Base-by-base conservation (phyloP, 1,140 invertebrate species). In the Drosophila equinoxialis region DNA sequence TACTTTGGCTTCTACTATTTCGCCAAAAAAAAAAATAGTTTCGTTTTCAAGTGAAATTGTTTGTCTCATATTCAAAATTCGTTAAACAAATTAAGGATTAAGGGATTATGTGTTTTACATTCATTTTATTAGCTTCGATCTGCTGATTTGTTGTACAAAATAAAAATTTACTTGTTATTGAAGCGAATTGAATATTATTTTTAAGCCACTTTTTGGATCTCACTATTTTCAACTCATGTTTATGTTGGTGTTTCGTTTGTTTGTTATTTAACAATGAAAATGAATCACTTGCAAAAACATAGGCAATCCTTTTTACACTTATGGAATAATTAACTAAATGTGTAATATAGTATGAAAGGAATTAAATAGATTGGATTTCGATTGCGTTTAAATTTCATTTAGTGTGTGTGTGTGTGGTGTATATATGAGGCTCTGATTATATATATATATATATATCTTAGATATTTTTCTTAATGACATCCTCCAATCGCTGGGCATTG, bases 401-500 rank as follows among this genome's bases (percentile, higher is more conserved):
- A 11, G 17, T 51, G 10, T 51, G 17, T 51, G 10, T 48, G 14
- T 17, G 17, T 48, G 45, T 48, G 37, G 10, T 39, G 5, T 35
- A 5, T 45, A 3, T 48, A 7, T 20, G 3, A 23, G 14, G 14
- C 14, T 20, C 1, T 48, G 17, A 23, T 23, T 20, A 17, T 17
- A 4, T 17, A n/a, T 42, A 7, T 45, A 17, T 20, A 11, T 23
- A 51, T 51, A 11, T 51, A 14, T 26, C 33, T 72, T 79, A 87
- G 61, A 87, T 69, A 42, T 65, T 66, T 35, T 59, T 71, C 66
- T 69, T 57, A 30, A 91, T 85, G 55, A 74, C 77, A n/a, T 81
- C 74, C 17, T 65, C 54, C 71, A 98, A 92, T 92, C 96, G 97
- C 5, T 94, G 94, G 45, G 94, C 93, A 90, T 96, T 97, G 39